These are phyloP conservation scores for Helicolenus hilgendorfi DNA, from an alignment of 2,797 vertebrate genomes.

Conservation along the genomic window DNA sequence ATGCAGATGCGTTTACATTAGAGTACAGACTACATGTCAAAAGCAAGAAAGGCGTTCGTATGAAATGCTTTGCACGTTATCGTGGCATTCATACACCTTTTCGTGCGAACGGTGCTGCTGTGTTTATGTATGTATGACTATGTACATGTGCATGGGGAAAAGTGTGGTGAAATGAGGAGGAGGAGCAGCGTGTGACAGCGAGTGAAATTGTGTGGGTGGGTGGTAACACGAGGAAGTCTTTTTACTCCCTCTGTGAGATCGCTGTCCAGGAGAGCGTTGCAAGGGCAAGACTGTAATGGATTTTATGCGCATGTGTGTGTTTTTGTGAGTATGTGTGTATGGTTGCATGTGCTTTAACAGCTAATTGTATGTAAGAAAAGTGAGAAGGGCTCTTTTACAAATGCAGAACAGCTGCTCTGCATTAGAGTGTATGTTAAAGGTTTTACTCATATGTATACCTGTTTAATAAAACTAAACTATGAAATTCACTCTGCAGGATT, in stretches of 20 bases:
- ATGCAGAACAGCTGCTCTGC: background rate
- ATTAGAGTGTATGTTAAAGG: background rate
- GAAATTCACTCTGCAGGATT: conserved; percentile 5
- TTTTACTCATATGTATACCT: background rate
- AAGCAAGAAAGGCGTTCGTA: no score
- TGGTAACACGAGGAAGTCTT: background rate
- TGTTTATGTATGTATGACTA: background rate
- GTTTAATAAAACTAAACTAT: conserved; percentile 14
- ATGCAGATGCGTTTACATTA: no score
- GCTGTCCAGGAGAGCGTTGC: background rate
- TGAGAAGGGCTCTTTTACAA: background rate
- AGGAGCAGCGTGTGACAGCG: conserved; percentile 18
- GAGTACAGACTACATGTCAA: no score
- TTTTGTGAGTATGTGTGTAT: background rate
- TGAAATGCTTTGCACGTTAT: no score
- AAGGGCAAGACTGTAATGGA: background rate
- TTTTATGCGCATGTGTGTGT: background rate
- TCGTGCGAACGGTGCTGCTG: background rate
- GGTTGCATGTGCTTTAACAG: background rate
- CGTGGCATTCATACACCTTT: no score
- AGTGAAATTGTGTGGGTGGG: conserved; percentile 20
- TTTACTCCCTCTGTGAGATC: conserved; percentile 11
- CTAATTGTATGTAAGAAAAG: background rate
- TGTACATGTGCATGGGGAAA: background rate
- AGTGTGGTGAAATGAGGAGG: conserved; percentile 24